These are phyloP conservation scores for Lophura nycthemera DNA, from an alignment of 2,113 vertebrate genomes.

Conservation along the genomic window DNA sequence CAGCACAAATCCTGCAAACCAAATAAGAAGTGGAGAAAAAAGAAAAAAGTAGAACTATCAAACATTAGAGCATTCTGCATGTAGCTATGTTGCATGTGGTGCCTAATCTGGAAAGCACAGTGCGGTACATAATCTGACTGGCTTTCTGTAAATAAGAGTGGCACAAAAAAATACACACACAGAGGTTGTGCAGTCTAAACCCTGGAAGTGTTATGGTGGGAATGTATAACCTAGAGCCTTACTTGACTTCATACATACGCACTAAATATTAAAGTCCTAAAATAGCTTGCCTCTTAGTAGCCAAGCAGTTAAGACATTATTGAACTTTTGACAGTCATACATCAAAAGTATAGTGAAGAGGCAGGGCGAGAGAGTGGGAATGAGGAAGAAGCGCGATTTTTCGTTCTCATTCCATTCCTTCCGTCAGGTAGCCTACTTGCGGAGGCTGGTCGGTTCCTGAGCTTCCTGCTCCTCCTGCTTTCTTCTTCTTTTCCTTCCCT, in stretches of 20 bases:
- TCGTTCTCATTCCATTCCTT: too few species aligned
- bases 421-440: too few species aligned
- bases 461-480: too few species aligned
- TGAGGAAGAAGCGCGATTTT: too few species aligned
- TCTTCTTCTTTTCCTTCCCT: too few species aligned
- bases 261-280: slow-evolving; percentile 25
- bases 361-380: too few species aligned
- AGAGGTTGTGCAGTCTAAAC: neutral
- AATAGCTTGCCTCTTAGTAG: slow-evolving; percentile 18
- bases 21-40: neutral
- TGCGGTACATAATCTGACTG: neutral
- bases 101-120: neutral
- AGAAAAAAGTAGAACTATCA: neutral
- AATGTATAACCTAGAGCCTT: slow-evolving; percentile 14
- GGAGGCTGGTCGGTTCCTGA: too few species aligned
- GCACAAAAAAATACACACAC: neutral
- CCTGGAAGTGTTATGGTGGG: neutral
- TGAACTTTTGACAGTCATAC: slow-evolving; percentile 48
- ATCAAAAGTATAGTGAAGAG: slow-evolving; percentile 15
- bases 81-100: neutral
- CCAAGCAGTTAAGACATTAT: slow-evolving; percentile 46
- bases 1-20: neutral
- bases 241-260: slow-evolving; percentile 15
- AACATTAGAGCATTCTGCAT: neutral
- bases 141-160: neutral